Conservation (phyloP, 1,140 invertebrate genomes). For the Thaumetopoea pityocampa region DNA sequence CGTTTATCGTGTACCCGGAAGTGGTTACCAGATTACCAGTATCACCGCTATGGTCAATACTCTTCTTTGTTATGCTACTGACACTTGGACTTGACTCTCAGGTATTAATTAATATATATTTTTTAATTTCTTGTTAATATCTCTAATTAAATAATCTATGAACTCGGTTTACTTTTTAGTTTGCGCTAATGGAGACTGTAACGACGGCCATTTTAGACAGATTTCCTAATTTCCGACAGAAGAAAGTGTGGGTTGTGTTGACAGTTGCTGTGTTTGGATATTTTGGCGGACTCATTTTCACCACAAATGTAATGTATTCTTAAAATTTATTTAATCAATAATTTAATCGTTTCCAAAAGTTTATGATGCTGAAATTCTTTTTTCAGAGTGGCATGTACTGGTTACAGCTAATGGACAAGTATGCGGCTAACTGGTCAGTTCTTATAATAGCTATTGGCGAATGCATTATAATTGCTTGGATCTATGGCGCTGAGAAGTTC, state of each 20-base stretch:
- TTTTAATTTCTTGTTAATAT: conserved; percentile 3
- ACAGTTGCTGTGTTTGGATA: conserved; percentile 84
- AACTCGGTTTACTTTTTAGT: conserved; percentile 77
- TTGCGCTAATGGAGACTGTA: conserved; percentile 88
- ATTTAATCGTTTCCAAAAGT: not conserved
- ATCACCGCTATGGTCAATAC: conserved; percentile 88
- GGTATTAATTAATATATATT: conserved; percentile 45
- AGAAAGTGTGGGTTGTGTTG: conserved; percentile 84
- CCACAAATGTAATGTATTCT: conserved; percentile 80
- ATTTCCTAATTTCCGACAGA: conserved; percentile 82
- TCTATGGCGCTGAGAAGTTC: conserved; percentile 89
- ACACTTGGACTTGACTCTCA: conserved; percentile 88
- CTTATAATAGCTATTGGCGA: conserved; percentile 88
- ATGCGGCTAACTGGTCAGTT: conserved; percentile 91
- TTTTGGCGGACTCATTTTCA: conserved; percentile 84
- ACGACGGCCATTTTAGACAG: conserved; percentile 88
- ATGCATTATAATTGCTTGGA: conserved; percentile 87
- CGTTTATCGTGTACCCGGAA: conserved; percentile 92
- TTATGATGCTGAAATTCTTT: not conserved
- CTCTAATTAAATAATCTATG: conserved; percentile 1
- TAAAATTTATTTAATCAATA: not conserved
- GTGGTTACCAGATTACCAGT: conserved; percentile 88
- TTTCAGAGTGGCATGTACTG: conserved; percentile 88
- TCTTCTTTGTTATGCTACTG: conserved; percentile 91
- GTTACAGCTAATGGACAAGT: conserved; percentile 90